Evolutionary conservation across 1,140 invertebrate genomes (phyloP), one percentile per base, ranked within the genome.

Genomic region (Mactra quadrangularis): DNA sequence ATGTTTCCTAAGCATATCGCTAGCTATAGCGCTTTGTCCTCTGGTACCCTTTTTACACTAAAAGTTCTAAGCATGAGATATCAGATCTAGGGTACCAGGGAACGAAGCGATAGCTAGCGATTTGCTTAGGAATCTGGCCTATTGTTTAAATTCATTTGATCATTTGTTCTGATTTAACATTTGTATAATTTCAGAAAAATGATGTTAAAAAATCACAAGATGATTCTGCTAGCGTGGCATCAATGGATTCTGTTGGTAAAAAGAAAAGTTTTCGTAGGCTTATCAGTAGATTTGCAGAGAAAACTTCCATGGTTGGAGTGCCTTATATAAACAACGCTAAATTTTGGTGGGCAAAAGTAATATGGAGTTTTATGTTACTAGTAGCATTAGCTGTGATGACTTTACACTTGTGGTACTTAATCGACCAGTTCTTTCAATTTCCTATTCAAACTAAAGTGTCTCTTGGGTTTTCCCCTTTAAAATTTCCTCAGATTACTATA

Each of bases 401-500:
- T 25, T 50, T 84, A 0, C 87, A 88, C 52, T 68, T 88, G 13
- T 82, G 82, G 62, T 79, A 82, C 50, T 45, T 86, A 35, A 70
- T 83, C 2, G 45, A 60, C 55, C 82, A 82, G 35, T 88, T 53
- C 41, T 85, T 71, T 47, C 22, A 62, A n/a, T 87, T 59, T 25
- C 87, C 87, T 27, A 84, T 75, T n/a, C 72, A 82, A 33, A 82
- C 87, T 22, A 84, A 82, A 45, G 50, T 82, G 35, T 41, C 33
- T 0, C 41, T 82, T 17, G 78, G 78, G 33, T 82, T 72, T 52
- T 71, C 79, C 13, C 64, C 59, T 29, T 78, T 90, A 17, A 53
- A 59, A 7, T 90, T 90, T 83, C 89, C 89, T 0, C 85, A 87
- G 22, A 76, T 90, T 11, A 89, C 89, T 15, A 77, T 90, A 41